These are phyloP conservation scores for Acrossocheilus fasciatus DNA, from an alignment of 2,797 vertebrate genomes.

Conservation along the genomic window DNA sequence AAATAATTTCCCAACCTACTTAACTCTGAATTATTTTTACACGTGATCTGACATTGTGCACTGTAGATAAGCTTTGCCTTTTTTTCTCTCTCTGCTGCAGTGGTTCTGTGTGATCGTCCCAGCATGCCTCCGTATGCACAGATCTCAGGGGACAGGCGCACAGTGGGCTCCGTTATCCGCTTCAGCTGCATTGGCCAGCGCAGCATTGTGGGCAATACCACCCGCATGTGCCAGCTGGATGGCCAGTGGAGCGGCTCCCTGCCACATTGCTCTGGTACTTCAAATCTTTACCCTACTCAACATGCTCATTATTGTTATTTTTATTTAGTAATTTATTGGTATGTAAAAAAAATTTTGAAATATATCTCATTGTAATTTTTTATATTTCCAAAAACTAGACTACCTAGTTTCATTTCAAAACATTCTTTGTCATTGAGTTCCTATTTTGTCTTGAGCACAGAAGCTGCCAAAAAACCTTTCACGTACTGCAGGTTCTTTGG, in stretches of 20 bases:
- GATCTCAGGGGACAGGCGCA: slow-evolving; percentile 89
- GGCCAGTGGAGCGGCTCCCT: slow-evolving; percentile 95
- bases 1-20: not conserved
- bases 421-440: not conserved
- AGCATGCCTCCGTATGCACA: slow-evolving; percentile 91
- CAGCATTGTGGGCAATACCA: slow-evolving; percentile 91
- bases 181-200: slow-evolving; percentile 90
- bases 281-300: not conserved
- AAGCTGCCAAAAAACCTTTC: not conserved
- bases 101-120: slow-evolving; percentile 94
- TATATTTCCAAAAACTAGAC: not conserved
- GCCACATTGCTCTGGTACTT: slow-evolving; percentile 95
- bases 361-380: not conserved
- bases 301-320: not conserved
- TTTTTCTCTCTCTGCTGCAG: slow-evolving; percentile 71
- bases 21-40: not conserved
- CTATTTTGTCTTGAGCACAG: not conserved
- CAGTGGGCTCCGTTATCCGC: slow-evolving; percentile 90
- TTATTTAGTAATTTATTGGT: not conserved
- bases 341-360: not conserved
- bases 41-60: slow-evolving; percentile 8
- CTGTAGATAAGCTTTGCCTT: slow-evolving; percentile 6
- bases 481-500: too few species aligned
- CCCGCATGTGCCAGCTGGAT: slow-evolving; percentile 93
- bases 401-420: not conserved